These are phyloP conservation scores for Pseudochirops cupreus DNA, from an alignment of 2,797 vertebrate species.

Conservation along the genomic window DNA sequence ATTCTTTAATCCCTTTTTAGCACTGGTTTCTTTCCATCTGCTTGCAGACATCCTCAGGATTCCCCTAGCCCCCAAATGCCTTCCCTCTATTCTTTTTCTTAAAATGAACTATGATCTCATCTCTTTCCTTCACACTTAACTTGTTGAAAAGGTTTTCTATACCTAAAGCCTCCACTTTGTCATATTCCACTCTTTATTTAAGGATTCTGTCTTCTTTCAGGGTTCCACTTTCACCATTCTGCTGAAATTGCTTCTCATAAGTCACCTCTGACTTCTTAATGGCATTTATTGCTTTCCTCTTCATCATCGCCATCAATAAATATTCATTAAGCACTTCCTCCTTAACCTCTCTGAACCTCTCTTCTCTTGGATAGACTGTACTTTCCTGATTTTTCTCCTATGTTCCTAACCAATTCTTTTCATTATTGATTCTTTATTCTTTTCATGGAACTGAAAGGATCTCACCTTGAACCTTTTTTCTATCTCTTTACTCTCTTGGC, in stretches of 20 bases:
- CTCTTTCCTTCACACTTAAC: not conserved
- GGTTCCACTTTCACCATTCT: not conserved
- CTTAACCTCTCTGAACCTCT: not conserved
- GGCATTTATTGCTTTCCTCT: not conserved
- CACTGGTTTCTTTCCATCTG: not conserved
- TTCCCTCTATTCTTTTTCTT: not conserved
- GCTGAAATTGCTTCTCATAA: not conserved
- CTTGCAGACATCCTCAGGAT: not conserved
- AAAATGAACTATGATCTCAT: not conserved
- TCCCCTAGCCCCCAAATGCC: not conserved
- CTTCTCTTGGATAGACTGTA: not conserved
- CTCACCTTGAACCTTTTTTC: not conserved
- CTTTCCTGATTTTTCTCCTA: not conserved
- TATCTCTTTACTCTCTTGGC: not conserved
- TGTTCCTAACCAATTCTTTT: not conserved
- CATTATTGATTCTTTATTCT: not conserved
- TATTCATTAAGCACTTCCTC: not conserved
- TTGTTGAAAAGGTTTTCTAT: not conserved
- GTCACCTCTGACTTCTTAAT: not conserved
- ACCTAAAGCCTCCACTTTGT: not conserved
- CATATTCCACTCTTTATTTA: not conserved
- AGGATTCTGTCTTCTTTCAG: not conserved
- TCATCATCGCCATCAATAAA: not conserved
- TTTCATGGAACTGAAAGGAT: not conserved
- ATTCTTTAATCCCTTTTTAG: not conserved